Percentiles rank a stretch among this genome's conserved stretches.
Evolutionary conservation across 2,113 vertebrate species (phyloP).

Genomic region (Pristiophorus japonicus): DNA sequence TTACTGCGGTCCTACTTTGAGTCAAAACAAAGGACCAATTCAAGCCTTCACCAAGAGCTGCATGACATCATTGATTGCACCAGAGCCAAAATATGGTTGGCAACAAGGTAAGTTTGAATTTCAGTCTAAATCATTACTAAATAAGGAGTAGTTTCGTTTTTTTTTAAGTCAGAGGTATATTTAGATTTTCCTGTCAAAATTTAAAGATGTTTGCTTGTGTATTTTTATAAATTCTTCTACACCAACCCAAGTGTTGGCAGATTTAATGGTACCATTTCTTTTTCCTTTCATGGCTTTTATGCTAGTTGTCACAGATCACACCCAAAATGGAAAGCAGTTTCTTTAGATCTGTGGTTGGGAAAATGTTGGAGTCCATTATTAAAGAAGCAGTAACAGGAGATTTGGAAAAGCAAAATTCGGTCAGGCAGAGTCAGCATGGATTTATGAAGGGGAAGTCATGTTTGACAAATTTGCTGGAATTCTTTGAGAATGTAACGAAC

Average conservation of each 20-base stretch:
- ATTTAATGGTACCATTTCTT: neutral
- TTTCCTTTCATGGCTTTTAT: constrained; percentile 21
- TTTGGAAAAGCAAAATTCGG: too few species aligned
- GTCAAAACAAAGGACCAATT: constrained; percentile 64
- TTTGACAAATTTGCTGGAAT: too few species aligned
- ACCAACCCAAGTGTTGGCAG: constrained; percentile 3
- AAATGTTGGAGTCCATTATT: too few species aligned
- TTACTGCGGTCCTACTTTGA: constrained; percentile 77
- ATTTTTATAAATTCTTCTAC: neutral
- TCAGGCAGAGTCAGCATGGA: too few species aligned
- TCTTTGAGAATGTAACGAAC: too few species aligned
- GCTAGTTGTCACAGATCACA: constrained; percentile 1
- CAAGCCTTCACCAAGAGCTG: constrained; percentile 55
- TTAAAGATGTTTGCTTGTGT: neutral
- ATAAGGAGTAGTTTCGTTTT: constrained; percentile 19
- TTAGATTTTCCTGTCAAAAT: constrained; percentile 14
- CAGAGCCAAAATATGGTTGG: constrained; percentile 76
- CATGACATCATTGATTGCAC: constrained; percentile 59
- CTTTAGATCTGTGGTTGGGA: too few species aligned
- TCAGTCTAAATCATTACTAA: constrained; percentile 21
- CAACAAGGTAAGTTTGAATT: constrained; percentile 66
- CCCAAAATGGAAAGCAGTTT: constrained; percentile 22
- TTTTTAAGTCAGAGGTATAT: neutral
- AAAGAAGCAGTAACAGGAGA: too few species aligned
- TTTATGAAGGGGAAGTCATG: too few species aligned